A percentile compares a stretch with the other conserved stretches of the same genome.
Conservation (phyloP, 2,888 invertebrate genomes). For the Patella ulyssiponensis region DNA sequence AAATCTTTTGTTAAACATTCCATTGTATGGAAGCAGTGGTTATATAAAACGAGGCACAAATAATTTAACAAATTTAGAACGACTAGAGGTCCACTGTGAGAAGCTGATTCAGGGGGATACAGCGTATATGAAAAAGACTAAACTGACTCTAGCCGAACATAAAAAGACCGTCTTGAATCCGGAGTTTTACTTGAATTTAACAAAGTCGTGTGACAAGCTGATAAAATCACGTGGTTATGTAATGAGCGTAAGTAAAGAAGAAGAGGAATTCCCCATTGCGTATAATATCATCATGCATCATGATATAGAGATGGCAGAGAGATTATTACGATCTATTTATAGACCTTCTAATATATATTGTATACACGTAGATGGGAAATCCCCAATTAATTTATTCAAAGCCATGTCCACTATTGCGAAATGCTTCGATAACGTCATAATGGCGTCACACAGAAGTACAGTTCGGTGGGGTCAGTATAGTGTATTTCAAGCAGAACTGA, state of each 20-base stretch:
- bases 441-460: not conserved
- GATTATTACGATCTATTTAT: conserved; percentile 1
- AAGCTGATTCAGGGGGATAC: not conserved
- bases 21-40: not conserved
- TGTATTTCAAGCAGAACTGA: not conserved
- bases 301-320: not conserved
- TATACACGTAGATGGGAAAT: not conserved
- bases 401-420: not conserved
- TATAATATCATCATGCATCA: not conserved
- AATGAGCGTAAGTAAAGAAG: not conserved
- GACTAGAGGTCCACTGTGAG: not conserved
- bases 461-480: not conserved
- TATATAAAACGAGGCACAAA: not conserved
- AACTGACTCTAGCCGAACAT: not conserved
- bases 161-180: not conserved
- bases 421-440: not conserved
- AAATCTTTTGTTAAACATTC: not conserved
- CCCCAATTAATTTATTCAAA: not conserved
- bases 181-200: not conserved
- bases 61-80: not conserved
- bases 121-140: not conserved
- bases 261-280: not conserved
- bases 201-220: not conserved
- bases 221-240: not conserved
- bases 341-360: not conserved